Base-by-base conservation (phyloP, 2,888 invertebrate species). In the Aphrophora alni region DNA sequence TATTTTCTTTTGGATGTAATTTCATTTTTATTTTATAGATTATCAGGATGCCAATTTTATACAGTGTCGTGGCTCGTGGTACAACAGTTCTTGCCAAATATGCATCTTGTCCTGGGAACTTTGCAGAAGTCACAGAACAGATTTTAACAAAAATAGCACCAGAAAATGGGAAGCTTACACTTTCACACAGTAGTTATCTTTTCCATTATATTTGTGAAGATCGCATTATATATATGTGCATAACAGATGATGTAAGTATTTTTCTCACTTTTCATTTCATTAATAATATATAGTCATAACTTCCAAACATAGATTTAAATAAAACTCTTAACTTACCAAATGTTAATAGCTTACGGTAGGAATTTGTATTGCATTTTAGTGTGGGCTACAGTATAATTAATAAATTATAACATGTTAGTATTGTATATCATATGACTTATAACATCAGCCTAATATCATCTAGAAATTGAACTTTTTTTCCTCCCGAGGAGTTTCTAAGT, bases 61-160 rank as follows among this genome's bases (percentile, higher is more conserved):
- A 96, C 88, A 94, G 96, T 87, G 95, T 97, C 38, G 93, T 98
- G 84, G 93, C 97, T 21, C 91, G 98, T 83, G 97, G 96, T 80
- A 93, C 92, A 70, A 94, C 95, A 0, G 93, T 98, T 75, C 90
- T 98, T 77, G 95, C 97, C 3, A 97, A 97, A 89, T 95, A 95
- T 91, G 98, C 98, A 0, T 93, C 95, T 74, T 98, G 97, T 88
- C 93, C 95, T 82, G 98, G 98, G 17, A 98, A 98, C 89, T 98
- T 98, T 88, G 94, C 95, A 1, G 98, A 98, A 90, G 97, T 98
- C 8, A 95, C 97, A 0, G 97, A 97, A 88, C 96, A 97, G 88
- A 95, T 98, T 83, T 90, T 98, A 79, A 90, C 93, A 0, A 96
- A 95, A 89, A 98, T 98, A 87, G 92, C 95, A 25, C 92, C 94